Evolutionary conservation across 2,797 vertebrate genomes (phyloP).

Genomic region (Pseudochirops corinnae): DNA sequence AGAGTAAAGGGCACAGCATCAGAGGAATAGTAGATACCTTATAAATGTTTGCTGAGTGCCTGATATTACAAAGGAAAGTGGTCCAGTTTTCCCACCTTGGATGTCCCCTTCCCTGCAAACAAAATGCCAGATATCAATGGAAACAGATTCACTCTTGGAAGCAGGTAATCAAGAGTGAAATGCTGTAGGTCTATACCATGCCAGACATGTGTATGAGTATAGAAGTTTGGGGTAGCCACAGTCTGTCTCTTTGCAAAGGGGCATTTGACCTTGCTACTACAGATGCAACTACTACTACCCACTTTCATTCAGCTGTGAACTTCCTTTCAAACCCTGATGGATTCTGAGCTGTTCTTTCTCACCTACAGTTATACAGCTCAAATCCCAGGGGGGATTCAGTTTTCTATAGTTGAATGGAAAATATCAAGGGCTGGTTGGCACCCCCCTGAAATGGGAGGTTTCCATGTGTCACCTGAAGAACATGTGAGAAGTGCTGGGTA

Average conservation of each 20-base stretch:
- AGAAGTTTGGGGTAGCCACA: neutral
- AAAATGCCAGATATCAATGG: neutral
- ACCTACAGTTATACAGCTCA: neutral
- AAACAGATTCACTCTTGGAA: neutral
- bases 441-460: neutral
- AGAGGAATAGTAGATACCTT: neutral
- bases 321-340: neutral
- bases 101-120: neutral
- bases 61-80: neutral
- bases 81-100: neutral
- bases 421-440: conserved; percentile 2
- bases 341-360: neutral
- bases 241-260: neutral
- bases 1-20: conserved; percentile 5
- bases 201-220: neutral
- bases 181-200: neutral
- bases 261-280: neutral
- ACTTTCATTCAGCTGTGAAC: neutral
- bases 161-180: neutral
- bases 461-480: neutral
- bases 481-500: neutral
- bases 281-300: neutral
- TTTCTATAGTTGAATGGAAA: neutral
- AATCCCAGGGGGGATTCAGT: neutral
- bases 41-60: neutral